Percentiles rank a stretch among this genome's conserved stretches.
These are phyloP conservation scores for Xyrauchen texanus DNA, from an alignment of 2,113 vertebrate genomes.

Conservation along the genomic window DNA sequence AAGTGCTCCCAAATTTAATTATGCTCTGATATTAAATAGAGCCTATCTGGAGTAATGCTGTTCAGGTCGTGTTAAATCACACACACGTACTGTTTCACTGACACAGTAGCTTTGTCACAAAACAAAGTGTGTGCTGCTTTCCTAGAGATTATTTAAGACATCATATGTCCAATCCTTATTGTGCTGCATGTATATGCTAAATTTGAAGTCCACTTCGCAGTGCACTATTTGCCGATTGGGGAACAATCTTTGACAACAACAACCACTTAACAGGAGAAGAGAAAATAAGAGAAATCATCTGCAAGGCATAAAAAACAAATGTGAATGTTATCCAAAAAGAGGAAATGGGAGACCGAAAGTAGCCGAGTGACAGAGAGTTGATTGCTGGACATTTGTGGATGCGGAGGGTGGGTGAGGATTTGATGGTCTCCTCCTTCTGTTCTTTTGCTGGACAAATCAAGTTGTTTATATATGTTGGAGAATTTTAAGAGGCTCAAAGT, in stretches of 20 bases:
- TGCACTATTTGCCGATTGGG: not conserved
- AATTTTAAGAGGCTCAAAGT: not conserved
- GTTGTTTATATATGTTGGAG: not conserved
- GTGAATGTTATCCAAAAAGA: not conserved
- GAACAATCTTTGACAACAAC: not conserved
- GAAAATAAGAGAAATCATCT: not conserved
- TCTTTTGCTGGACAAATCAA: conserved; percentile 1
- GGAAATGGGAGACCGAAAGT: not conserved
- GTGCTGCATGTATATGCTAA: too few relatives aligned
- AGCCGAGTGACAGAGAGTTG: too few relatives aligned
- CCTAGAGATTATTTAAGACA: too few relatives aligned
- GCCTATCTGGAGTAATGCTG: not conserved
- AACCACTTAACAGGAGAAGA: not conserved
- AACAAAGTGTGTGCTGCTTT: too few relatives aligned
- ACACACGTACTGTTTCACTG: too few relatives aligned
- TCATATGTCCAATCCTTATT: too few relatives aligned
- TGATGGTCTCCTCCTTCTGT: not conserved
- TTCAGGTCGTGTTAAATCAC: not conserved
- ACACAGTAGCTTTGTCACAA: not conserved
- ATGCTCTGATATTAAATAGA: not conserved
- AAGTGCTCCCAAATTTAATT: not conserved
- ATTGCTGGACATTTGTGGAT: not conserved
- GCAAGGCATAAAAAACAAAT: not conserved
- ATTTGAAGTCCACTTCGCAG: too few relatives aligned
- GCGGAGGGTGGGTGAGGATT: not conserved